These are phyloP conservation scores for Lithobius niger DNA, from an alignment of 1,140 invertebrate genomes.

Conservation along the genomic window DNA sequence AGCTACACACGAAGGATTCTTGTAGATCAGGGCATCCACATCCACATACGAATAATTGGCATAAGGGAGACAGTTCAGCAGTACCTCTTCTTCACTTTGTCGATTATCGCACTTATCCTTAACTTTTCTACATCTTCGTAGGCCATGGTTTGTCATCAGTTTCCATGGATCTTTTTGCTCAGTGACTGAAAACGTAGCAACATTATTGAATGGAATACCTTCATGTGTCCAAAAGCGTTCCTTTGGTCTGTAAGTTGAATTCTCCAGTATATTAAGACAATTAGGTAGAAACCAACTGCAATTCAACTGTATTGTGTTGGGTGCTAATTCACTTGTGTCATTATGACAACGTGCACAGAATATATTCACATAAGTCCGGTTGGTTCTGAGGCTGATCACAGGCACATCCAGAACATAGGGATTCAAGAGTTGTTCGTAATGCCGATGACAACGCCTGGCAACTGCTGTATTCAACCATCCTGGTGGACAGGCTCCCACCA, in stretches of 20 bases:
- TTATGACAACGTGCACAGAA: background rate
- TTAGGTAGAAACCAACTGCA: background rate
- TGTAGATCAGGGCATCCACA: conserved; percentile 14
- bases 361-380: background rate
- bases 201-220: no score
- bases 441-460: background rate
- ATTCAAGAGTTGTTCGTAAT: no score
- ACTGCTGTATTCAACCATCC: background rate
- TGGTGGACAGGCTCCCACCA: background rate
- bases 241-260: background rate
- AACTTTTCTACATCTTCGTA: background rate
- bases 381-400: background rate
- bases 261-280: background rate
- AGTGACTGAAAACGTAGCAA: no score
- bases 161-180: background rate
- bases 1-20: conserved; percentile 30
- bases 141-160: background rate
- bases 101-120: background rate
- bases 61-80: background rate
- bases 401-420: background rate
- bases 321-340: background rate
- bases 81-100: background rate
- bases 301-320: background rate
- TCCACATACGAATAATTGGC: background rate
- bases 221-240: no score